phyloP scores from a whole-genome alignment of 2,113 vertebrate genomes.

The Microcebus jonahi region DNA sequence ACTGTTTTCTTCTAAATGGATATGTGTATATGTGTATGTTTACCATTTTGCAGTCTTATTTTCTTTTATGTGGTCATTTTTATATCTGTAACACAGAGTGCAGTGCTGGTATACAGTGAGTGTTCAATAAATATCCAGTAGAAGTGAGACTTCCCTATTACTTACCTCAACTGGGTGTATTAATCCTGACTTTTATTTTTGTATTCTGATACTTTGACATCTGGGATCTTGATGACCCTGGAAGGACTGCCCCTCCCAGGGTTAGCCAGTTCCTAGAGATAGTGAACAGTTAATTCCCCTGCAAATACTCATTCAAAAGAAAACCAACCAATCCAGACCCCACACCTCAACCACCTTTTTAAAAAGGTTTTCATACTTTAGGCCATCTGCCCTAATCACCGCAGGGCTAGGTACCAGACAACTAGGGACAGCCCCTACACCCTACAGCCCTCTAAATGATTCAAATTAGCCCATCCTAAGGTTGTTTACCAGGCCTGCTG shows the following conservation, averaged over 20 bases:
- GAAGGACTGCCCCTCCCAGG: not conserved
- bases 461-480: not conserved
- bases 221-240: not conserved
- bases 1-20: slow-evolving; percentile 41
- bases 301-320: not conserved
- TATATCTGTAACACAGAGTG: not conserved
- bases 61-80: slow-evolving; percentile 32
- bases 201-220: slow-evolving; percentile 7
- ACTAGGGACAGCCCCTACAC: not conserved
- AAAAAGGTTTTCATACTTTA: not conserved
- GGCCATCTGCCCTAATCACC: not conserved
- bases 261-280: not conserved
- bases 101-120: not conserved
- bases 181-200: not conserved
- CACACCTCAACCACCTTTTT: not conserved
- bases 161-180: not conserved
- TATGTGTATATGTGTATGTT: not conserved
- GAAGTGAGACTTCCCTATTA: slow-evolving; percentile 31
- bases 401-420: not conserved
- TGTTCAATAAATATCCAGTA: not conserved
- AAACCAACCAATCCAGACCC: not conserved
- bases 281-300: not conserved
- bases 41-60: slow-evolving; percentile 44
- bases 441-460: not conserved
- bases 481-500: not conserved